Evolutionary conservation across 2,888 invertebrate genomes (phyloP).

Genomic region (Bursaphelenchus okinawaensis): DNA sequence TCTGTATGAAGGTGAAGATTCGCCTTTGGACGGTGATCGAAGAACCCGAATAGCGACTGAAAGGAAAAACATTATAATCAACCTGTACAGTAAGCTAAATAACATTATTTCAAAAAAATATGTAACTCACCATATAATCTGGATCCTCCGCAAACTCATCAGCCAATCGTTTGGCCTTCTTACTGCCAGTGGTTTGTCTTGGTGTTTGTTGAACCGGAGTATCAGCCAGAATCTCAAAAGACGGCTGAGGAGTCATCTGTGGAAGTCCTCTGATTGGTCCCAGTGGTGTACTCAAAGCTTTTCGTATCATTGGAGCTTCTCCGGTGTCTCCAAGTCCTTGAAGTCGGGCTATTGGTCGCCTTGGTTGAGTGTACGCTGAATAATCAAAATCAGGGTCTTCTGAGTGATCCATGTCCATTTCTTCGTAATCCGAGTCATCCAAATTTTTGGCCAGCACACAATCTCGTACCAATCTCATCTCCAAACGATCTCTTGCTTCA

Average conservation of each 20-base stretch:
- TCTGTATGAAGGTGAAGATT: constrained; percentile 18
- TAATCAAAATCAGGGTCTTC: constrained; percentile 23
- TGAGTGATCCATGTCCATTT: constrained; percentile 15
- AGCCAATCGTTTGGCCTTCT: constrained; percentile 3
- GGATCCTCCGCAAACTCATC: constrained; percentile 25
- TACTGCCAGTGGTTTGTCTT: background rate
- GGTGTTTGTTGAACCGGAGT: constrained; percentile 1
- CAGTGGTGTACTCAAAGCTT: constrained; percentile 10
- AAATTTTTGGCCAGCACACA: background rate
- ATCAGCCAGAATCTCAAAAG: constrained; percentile 26
- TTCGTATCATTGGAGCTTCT: constrained; percentile 21
- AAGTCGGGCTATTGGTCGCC: constrained; percentile 22
- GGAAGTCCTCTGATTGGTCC: constrained; percentile 5
- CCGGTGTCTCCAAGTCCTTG: constrained; percentile 22
- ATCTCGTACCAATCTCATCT: constrained; percentile 18
- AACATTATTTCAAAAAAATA: constrained; percentile 4
- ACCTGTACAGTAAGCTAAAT: too few species aligned
- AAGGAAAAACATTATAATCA: too few species aligned
- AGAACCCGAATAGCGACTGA: constrained; percentile 28
- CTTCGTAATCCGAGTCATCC: constrained; percentile 14
- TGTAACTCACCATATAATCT: constrained; percentile 26
- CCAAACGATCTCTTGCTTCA: constrained; percentile 23
- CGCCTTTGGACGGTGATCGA: constrained; percentile 19
- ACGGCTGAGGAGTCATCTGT: constrained; percentile 2
- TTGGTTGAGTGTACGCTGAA: background rate